These are phyloP conservation scores for Lycaon pictus DNA, from an alignment of 2,113 vertebrate genomes.

Conservation along the genomic window DNA sequence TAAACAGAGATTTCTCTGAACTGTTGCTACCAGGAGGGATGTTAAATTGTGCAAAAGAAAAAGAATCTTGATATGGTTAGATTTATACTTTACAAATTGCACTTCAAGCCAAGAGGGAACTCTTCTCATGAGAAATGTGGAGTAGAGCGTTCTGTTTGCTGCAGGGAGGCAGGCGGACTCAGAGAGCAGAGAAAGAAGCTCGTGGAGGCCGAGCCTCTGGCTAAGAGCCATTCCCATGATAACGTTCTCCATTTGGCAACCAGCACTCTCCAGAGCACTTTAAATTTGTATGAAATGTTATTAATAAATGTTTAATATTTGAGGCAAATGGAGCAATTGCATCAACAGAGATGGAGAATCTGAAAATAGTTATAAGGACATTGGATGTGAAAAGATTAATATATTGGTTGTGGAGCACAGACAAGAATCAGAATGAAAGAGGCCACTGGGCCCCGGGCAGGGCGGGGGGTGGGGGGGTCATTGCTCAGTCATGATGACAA, in stretches of 20 bases:
- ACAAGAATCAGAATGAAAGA: neutral
- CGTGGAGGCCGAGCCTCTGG: constrained; percentile 54
- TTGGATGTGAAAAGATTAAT: too few relatives aligned
- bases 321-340: neutral
- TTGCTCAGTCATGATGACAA: neutral
- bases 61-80: neutral
- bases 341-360: neutral
- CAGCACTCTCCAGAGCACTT: constrained; percentile 54
- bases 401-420: neutral
- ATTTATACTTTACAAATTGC: constrained; percentile 49
- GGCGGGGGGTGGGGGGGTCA: accelerated
- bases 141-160: neutral
- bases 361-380: neutral
- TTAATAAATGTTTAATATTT: constrained; percentile 36
- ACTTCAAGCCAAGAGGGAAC: constrained; percentile 21
- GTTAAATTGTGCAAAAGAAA: constrained; percentile 29
- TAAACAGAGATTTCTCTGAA: neutral
- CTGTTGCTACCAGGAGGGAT: neutral
- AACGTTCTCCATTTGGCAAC: constrained; percentile 36
- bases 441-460: neutral
- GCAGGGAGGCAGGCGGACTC: neutral
- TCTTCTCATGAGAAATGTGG: constrained; percentile 67
- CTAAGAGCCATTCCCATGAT: constrained; percentile 68
- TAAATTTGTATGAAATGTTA: constrained; percentile 52
- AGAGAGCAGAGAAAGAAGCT: constrained; percentile 10